Evolutionary conservation across 2,888 invertebrate species (phyloP).

Genomic region (Taphrorychus bicolor): DNA sequence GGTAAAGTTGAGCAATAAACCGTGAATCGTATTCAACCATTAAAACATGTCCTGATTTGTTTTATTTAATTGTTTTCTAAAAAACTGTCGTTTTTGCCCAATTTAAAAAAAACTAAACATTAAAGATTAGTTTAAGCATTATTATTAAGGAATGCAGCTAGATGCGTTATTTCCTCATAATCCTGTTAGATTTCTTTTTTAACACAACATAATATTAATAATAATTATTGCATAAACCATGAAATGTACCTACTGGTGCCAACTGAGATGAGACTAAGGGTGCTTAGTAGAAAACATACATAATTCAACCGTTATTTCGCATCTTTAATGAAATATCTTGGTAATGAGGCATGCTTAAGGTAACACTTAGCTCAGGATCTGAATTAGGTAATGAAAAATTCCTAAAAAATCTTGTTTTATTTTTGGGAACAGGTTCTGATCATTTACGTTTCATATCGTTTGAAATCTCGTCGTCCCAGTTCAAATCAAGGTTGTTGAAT

Average conservation of each 20-base stretch:
- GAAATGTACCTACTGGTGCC: background rate
- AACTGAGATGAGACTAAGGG: background rate
- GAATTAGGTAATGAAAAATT: background rate
- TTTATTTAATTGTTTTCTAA: no score
- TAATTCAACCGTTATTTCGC: no score
- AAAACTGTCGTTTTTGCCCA: no score
- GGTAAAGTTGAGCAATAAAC: no score
- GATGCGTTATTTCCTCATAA: background rate
- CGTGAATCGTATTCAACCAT: no score
- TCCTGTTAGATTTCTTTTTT: background rate
- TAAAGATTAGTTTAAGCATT: no score
- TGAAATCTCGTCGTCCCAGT: slow-evolving; percentile 18
- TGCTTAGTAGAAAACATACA: background rate
- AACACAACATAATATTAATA: background rate
- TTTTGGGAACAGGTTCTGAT: slow-evolving; percentile 14
- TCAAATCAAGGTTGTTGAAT: slow-evolving; percentile 23
- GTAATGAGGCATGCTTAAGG: no score
- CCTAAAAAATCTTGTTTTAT: background rate
- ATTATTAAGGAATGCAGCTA: no score
- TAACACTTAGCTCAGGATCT: background rate
- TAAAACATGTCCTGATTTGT: no score
- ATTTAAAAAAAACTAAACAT: no score
- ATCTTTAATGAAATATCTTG: no score
- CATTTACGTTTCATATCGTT: slow-evolving; percentile 18
- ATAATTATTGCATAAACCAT: background rate